Conservation (phyloP, 2,113 vertebrate species). For the Gorsachius goisagi region DNA sequence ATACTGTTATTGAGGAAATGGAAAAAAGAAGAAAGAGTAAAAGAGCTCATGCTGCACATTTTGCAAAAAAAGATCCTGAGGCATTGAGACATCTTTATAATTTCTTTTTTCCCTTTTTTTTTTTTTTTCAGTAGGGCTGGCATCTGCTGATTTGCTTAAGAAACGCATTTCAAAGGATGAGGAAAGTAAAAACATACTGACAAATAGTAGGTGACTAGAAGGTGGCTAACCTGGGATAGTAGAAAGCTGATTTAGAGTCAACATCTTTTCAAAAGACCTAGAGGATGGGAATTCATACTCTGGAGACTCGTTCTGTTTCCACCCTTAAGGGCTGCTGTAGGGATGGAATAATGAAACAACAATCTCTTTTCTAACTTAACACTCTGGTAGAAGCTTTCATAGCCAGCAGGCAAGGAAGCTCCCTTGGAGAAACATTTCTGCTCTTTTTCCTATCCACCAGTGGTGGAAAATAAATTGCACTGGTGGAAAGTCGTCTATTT, state of each 20-base stretch:
- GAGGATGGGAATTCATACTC: not conserved
- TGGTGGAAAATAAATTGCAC: not conserved
- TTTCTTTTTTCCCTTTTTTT: not conserved
- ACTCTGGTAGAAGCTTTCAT: not conserved
- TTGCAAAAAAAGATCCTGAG: not conserved
- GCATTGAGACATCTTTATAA: fast-evolving
- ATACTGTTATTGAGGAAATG: not conserved
- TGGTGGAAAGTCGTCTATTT: not conserved
- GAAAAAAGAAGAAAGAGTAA: not conserved
- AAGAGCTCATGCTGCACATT: not conserved
- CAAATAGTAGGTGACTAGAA: not conserved
- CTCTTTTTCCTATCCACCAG: not conserved
- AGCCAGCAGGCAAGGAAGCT: not conserved
- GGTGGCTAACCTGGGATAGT: not conserved
- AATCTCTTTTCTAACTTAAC: not conserved
- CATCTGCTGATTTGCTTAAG: not conserved
- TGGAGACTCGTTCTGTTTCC: not conserved
- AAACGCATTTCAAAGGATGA: not conserved
- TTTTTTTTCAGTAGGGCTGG: not conserved
- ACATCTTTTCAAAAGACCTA: not conserved
- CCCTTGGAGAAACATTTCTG: not conserved
- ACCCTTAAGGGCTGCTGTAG: not conserved
- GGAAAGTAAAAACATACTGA: not conserved
- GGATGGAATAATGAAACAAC: not conserved
- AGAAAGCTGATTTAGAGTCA: not conserved